Base-by-base conservation (phyloP, 1,140 invertebrate species). In the Cherax quadricarinatus region DNA sequence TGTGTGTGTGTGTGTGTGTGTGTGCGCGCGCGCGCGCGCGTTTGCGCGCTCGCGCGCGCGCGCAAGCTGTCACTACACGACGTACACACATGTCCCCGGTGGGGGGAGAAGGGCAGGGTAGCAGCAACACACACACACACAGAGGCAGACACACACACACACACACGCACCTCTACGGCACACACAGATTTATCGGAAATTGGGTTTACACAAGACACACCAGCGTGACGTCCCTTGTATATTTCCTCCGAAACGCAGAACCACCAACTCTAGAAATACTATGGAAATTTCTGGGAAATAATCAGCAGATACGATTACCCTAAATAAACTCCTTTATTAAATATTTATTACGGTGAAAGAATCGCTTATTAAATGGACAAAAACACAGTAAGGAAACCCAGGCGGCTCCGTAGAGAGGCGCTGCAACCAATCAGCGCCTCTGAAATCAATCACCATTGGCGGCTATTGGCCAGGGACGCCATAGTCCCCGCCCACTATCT, bases 401-500 rank as follows among this genome's bases (percentile, higher is more conserved):
- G 84, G 24, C 84, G 57, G 90, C 79, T 86, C 84, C 84, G 90
- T 91, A 91, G 78, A 85, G 73, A 86, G 84, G 48, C 16, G 66
- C 6, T 48, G 57, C 60, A 78, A 91, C 90, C 90, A 91, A 91
- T 91, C 66, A 91, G 90, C 73, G 90, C 84, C 57, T 48, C 9
- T 51, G 85, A 87, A 91, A 91, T 91, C 90, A 91, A 91, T 91
- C 90, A 91, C 90, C 90, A 86, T 91, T 78, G 84, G 90, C 84
- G 83, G 84, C 90, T 86, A 91, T 91, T 91, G 90, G 90, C 78
- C 79, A 60, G 83, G 83, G 62, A 53, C 53, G 84, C 18, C n/a
- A 48, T 57, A 91, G 90, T 80, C 90, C 53, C 90, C 90, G 90
- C 90, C 90, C 90, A 86, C 90, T 62, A 81, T 91, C 90, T 86